These are phyloP conservation scores for Gymnogyps californianus DNA, from an alignment of 2,113 vertebrate species.

Conservation along the genomic window DNA sequence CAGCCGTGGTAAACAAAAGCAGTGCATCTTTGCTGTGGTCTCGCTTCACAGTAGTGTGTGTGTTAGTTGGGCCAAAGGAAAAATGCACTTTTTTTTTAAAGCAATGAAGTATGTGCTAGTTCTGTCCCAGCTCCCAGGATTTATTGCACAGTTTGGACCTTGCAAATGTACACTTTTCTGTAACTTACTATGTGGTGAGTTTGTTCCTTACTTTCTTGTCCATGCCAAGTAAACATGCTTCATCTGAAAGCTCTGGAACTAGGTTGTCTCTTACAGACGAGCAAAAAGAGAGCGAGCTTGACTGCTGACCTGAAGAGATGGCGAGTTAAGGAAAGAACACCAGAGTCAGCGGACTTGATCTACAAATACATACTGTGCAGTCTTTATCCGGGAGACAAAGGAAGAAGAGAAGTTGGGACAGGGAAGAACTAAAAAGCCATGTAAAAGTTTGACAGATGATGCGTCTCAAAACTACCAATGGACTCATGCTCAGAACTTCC, in stretches of 20 bases:
- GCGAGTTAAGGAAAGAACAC: background rate
- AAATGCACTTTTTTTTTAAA: background rate
- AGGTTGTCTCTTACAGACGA: accelerated
- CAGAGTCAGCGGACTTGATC: too few species aligned
- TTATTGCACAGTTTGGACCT: background rate
- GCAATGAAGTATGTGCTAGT: accelerated
- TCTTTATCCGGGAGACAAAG: background rate
- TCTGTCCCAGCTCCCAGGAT: background rate
- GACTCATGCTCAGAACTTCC: accelerated
- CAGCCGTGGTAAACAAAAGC: background rate
- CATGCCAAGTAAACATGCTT: accelerated
- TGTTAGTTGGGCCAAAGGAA: background rate
- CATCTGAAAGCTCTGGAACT: background rate
- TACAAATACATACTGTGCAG: background rate
- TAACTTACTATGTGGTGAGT: background rate
- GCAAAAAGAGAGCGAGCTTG: background rate
- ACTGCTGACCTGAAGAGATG: background rate
- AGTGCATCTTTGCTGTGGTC: background rate
- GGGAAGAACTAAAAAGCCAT: background rate
- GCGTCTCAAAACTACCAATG: background rate
- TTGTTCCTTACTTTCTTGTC: background rate
- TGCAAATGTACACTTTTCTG: accelerated
- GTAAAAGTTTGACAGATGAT: background rate
- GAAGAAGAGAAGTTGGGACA: background rate
- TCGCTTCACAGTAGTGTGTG: background rate